phyloP scores from a whole-genome alignment of 23 tunicate species.

The Phallusia fumigata region DNA sequence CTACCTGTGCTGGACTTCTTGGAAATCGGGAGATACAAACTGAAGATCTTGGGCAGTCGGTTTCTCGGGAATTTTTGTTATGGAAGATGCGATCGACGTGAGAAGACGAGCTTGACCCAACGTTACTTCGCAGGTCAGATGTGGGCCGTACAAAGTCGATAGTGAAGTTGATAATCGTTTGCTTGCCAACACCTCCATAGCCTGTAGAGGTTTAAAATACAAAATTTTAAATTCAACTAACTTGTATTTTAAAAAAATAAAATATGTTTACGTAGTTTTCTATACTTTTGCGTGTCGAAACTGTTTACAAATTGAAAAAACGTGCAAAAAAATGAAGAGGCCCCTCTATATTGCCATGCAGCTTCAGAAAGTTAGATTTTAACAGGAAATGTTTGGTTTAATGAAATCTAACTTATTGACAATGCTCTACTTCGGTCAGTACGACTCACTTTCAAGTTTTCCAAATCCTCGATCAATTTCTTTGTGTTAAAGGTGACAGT shows the following conservation, averaged over 20 bases:
- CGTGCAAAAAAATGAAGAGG: too few relatives aligned
- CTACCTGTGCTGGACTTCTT: constrained; percentile 3
- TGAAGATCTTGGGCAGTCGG: constrained; percentile 77
- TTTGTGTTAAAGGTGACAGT: constrained; percentile 30
- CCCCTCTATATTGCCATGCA: too few relatives aligned
- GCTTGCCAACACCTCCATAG: constrained; percentile 79
- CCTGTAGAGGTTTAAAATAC: constrained; percentile 40
- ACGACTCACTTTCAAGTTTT: constrained; percentile 58
- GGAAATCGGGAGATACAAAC: constrained; percentile 68
- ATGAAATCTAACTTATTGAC: neutral
- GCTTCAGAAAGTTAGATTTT: too few relatives aligned
- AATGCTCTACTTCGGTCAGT: neutral
- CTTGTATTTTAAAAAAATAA: too few relatives aligned
- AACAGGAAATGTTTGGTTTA: too few relatives aligned
- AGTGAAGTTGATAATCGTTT: constrained; percentile 51
- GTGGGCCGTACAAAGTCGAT: constrained; percentile 69
- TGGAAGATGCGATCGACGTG: constrained; percentile 45
- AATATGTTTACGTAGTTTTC: too few relatives aligned
- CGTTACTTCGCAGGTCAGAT: constrained; percentile 87
- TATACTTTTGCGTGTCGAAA: too few relatives aligned
- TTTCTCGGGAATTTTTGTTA: constrained; percentile 66
- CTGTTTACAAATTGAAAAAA: too few relatives aligned
- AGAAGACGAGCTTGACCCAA: constrained; percentile 53
- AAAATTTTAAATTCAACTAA: too few relatives aligned
- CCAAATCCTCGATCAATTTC: constrained; percentile 57